Conservation (phyloP, 2,113 vertebrate genomes). For the Cochlearius cochlearius region DNA sequence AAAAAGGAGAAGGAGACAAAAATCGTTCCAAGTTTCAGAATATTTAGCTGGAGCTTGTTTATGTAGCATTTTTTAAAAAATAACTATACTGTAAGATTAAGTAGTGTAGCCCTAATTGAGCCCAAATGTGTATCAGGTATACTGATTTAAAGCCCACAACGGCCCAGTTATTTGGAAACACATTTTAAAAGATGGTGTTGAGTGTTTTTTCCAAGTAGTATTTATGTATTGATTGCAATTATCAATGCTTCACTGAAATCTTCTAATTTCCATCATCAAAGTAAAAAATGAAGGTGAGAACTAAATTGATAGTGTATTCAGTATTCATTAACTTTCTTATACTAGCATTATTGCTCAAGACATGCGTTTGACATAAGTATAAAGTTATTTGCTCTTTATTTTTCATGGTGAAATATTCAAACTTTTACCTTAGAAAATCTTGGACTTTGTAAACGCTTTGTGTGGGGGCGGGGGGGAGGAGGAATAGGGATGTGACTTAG, state of each 20-base stretch:
- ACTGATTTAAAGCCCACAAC: not conserved
- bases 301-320: not conserved
- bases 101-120: not conserved
- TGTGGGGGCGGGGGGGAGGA: accelerated
- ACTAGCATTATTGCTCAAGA: not conserved
- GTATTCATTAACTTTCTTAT: not conserved
- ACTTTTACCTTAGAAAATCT: not conserved
- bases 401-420: not conserved
- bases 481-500: not conserved
- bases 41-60: not conserved
- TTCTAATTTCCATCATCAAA: not conserved
- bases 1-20: not conserved
- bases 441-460: not conserved
- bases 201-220: not conserved
- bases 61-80: not conserved
- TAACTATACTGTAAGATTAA: not conserved
- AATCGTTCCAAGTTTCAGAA: not conserved
- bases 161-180: not conserved
- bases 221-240: not conserved
- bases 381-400: not conserved
- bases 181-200: not conserved
- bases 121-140: not conserved
- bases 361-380: not conserved
- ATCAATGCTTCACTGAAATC: not conserved
- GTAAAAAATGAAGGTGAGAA: not conserved